phyloP scores from a whole-genome alignment of 2,113 vertebrate species.

The Quiscalus mexicanus region DNA sequence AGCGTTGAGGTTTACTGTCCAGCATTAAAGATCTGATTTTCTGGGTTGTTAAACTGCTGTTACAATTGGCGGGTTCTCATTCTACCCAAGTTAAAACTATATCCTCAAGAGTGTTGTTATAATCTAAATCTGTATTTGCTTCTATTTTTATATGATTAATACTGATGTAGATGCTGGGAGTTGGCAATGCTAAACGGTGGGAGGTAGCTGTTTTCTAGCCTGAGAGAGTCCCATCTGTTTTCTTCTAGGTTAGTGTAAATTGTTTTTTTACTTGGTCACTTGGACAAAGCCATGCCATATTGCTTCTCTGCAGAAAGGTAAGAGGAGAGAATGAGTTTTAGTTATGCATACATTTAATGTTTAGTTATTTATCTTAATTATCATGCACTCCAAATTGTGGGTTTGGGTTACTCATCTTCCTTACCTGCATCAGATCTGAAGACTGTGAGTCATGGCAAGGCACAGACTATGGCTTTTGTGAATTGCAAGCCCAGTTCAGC shows the following conservation, averaged over 20 bases:
- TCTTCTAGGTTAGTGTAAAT: not conserved
- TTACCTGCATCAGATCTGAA: not conserved
- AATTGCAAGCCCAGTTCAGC: not conserved
- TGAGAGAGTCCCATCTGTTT: constrained; percentile 2
- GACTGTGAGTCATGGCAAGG: not conserved
- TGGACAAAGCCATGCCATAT: not conserved
- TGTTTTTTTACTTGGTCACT: not conserved
- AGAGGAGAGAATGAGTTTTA: not conserved
- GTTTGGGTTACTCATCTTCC: not conserved
- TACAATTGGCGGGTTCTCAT: not conserved
- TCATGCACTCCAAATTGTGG: not conserved
- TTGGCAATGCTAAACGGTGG: not conserved
- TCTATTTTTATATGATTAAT: not conserved
- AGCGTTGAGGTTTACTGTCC: not conserved
- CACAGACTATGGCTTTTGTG: not conserved
- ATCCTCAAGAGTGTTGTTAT: not conserved
- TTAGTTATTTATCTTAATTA: not conserved
- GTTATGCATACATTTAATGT: not conserved
- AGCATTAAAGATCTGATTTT: not conserved
- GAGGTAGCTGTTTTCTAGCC: not conserved
- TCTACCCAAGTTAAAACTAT: not conserved
- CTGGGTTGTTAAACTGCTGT: not conserved
- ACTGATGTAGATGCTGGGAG: not conserved
- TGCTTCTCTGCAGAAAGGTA: not conserved
- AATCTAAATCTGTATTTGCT: not conserved